Evolutionary conservation across 2,888 invertebrate genomes (phyloP).

Genomic region (Lucinisca nassula): DNA sequence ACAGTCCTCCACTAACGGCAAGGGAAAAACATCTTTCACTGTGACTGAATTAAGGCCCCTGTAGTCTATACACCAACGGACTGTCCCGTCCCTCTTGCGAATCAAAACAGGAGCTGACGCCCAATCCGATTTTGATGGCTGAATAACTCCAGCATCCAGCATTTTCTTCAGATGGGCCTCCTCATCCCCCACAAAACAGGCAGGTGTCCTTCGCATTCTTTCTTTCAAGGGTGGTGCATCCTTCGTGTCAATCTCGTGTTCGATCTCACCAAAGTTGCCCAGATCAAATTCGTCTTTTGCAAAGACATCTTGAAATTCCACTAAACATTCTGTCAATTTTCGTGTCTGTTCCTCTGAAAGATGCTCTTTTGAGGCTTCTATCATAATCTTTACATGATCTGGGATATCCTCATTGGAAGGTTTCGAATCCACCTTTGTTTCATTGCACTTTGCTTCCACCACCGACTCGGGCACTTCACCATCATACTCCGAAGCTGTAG

Average conservation of each 20-base stretch:
- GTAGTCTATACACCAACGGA: background rate
- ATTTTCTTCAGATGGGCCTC: background rate
- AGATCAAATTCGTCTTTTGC: background rate
- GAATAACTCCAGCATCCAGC: background rate
- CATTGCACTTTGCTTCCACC: background rate
- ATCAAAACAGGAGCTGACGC: background rate
- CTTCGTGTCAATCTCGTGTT: background rate
- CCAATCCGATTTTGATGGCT: background rate
- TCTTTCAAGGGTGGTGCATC: background rate
- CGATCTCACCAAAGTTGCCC: background rate
- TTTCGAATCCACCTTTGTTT: background rate
- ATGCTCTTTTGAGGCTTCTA: background rate
- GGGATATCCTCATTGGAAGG: background rate
- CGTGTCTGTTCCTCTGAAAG: background rate
- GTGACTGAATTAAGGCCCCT: background rate
- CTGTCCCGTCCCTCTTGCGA: background rate
- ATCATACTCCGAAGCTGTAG: background rate
- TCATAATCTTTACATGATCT: background rate
- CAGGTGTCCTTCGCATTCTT: background rate
- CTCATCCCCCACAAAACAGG: background rate
- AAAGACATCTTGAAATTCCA: background rate
- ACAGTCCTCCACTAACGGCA: background rate
- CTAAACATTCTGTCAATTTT: background rate
- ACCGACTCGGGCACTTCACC: background rate
- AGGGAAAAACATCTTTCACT: background rate